Base-by-base conservation (phyloP, 1,140 invertebrate species). In the Micrasema minimum region DNA sequence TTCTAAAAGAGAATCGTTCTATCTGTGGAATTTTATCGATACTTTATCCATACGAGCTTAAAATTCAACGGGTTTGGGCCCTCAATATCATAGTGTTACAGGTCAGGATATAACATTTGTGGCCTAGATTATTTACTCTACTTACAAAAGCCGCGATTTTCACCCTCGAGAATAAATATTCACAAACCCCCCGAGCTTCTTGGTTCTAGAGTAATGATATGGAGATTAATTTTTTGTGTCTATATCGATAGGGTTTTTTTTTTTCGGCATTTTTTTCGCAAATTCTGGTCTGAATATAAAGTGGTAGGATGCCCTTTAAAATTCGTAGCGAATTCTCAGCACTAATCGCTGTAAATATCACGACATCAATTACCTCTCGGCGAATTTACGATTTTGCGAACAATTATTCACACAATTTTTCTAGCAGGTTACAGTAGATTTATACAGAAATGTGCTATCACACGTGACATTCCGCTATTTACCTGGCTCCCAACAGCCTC, bases 81-180 rank as follows among this genome's bases (percentile, higher is more conserved):
- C 16, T 35, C 59, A 41, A 38, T 55, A n/a, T 7, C 50, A 31
- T 46, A 66, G 26, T 45, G 62, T 66, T 26, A 71, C n/a, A 66
- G 69, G 41, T 38, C 37, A 45, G 50, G 50, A 50, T n/a, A n/a
- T 18, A 38, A 37, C 26, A 31, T 70, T 64, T 70, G n/a, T 70
- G 43, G 18, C 23, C 46, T 37, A 70, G 43, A 59, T 69, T 69
- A 59, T 59, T 35, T n/a, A 11, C 55, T 31, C 55, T 16, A 41
- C 55, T 43, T 55, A 38, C 55, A 59, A 59, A 41, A 22, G 55
- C 16, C 11, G 14, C 37, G 18, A 59, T 59, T 41, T 59, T 43
- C 35, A 7, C 9, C 12, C n/a, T n/a, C 14, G 5, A 12, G 55
- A 41, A 38, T 59, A 59, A 59, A 22, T 18, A 59, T 59, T 59